phyloP scores from a whole-genome alignment of 2,113 vertebrate species.

The Scophthalmus maximus region DNA sequence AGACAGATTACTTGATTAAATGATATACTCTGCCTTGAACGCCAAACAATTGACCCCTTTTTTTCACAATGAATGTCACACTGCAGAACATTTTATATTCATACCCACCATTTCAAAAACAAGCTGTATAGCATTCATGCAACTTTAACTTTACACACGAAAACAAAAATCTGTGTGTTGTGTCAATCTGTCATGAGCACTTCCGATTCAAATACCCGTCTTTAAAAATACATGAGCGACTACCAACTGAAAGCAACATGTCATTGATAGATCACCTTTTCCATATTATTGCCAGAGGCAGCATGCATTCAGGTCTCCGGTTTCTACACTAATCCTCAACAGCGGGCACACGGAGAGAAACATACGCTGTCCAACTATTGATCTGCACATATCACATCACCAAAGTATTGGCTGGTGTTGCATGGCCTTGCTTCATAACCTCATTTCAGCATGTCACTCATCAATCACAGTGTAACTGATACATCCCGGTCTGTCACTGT shows the following conservation, averaged over 20 bases:
- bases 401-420: constrained; percentile 65
- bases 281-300: constrained; percentile 40
- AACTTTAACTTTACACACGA: neutral
- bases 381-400: constrained; percentile 67
- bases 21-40: neutral
- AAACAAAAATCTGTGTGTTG: constrained; percentile 7
- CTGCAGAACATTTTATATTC: neutral
- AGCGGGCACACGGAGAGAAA: constrained; percentile 34
- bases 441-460: constrained; percentile 40
- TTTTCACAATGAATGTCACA: neutral
- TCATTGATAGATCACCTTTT: constrained; percentile 47
- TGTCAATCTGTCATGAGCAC: neutral
- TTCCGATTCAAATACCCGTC: constrained; percentile 14
- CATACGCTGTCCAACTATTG: constrained; percentile 55
- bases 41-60: neutral
- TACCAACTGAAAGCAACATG: constrained; percentile 35
- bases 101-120: constrained; percentile 5
- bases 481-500: constrained; percentile 36
- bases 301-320: constrained; percentile 38
- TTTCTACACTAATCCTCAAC: constrained; percentile 52
- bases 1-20: neutral
- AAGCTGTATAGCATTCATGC: constrained; percentile 17
- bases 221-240: constrained; percentile 43
- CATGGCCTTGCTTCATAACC: constrained; percentile 56
- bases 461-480: constrained; percentile 62